phyloP scores from a whole-genome alignment of 2,888 invertebrate genomes.

The Ophonus ardosiacus region DNA sequence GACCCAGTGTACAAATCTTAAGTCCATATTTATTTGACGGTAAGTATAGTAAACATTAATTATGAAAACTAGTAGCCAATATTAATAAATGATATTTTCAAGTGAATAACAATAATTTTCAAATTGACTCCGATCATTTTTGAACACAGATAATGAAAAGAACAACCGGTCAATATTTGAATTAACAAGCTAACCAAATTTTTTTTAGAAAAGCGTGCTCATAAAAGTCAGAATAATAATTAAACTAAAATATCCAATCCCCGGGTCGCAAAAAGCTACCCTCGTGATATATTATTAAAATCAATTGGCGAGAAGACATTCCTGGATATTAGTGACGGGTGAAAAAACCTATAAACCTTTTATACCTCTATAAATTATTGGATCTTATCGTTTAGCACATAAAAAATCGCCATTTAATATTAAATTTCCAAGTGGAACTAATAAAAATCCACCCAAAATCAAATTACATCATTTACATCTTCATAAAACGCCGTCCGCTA shows the following conservation, averaged over 20 bases:
- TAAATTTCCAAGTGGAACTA: conserved; percentile 17
- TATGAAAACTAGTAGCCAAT: too few relatives aligned
- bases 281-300: conserved; percentile 8
- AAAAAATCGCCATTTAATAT: conserved; percentile 25
- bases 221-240: neutral
- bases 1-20: too few relatives aligned
- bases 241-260: neutral
- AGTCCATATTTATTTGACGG: too few relatives aligned
- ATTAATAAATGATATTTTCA: too few relatives aligned
- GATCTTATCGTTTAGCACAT: neutral
- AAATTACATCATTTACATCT: conserved; percentile 38
- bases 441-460: conserved; percentile 21
- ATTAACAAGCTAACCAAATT: too few relatives aligned
- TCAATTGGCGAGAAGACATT: neutral
- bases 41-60: too few relatives aligned
- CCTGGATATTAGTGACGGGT: neutral
- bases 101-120: too few relatives aligned
- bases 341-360: conserved; percentile 23
- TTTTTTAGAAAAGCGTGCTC: too few relatives aligned
- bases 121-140: too few relatives aligned
- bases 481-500: conserved; percentile 27
- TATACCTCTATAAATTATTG: conserved; percentile 13
- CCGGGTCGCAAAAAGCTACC: neutral
- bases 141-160: too few relatives aligned
- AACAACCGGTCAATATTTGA: too few relatives aligned